phyloP scores from a whole-genome alignment of 2,113 vertebrate genomes.

The Chamaetylas fuelleborni region DNA sequence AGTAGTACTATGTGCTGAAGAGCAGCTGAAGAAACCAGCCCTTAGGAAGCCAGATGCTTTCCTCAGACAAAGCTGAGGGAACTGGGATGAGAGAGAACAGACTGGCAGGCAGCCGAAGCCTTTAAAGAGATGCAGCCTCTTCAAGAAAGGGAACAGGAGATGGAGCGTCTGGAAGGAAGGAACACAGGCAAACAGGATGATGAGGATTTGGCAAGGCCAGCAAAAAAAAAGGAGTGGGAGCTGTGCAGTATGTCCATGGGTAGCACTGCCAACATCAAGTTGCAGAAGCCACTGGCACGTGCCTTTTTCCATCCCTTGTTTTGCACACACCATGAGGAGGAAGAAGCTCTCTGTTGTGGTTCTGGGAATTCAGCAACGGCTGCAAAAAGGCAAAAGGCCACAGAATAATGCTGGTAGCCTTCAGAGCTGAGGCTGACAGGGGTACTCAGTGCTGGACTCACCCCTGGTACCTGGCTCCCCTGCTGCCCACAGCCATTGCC shows the following conservation, averaged over 20 bases:
- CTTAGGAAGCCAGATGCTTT: not conserved
- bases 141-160: constrained; percentile 31
- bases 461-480: not conserved
- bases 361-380: not conserved
- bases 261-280: not conserved
- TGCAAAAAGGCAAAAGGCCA: not conserved
- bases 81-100: not conserved
- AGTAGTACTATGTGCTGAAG: not conserved
- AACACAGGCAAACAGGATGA: constrained; percentile 20
- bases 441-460: not conserved
- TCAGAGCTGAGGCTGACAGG: not conserved
- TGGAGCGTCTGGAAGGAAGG: constrained; percentile 16
- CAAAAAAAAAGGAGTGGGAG: not conserved
- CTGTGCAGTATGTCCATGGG: not conserved
- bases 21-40: not conserved
- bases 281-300: not conserved
- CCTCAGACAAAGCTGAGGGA: not conserved
- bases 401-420: not conserved
- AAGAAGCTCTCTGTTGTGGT: not conserved
- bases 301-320: not conserved
- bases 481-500: not conserved
- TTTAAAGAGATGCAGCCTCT: not conserved
- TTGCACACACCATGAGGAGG: accelerated
- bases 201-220: constrained; percentile 16
- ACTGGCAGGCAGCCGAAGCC: not conserved